Base-by-base conservation (phyloP, 2,888 invertebrate genomes). In the Mechanitis mazaeus region DNA sequence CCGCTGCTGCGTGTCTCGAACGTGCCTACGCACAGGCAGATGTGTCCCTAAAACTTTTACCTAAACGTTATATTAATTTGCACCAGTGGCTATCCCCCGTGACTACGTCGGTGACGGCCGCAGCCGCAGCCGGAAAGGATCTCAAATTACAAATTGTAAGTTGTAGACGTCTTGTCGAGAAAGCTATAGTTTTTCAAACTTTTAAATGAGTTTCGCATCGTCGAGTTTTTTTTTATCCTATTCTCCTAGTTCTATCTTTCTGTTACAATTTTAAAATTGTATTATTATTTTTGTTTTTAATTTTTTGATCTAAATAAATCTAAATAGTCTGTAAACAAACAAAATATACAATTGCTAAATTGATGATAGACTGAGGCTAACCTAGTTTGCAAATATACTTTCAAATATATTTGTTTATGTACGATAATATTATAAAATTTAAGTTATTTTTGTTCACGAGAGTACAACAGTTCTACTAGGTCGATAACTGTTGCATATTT, bases 61-160 rank as follows among this genome's bases (percentile, higher is more conserved):
- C 96, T 79, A 96, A 96, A 91, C 92, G 96, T 79, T 96, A 95
- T 88, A 95, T 96, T 84, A 96, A 95, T 91, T 92, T 96, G 83
- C 97, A 97, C 87, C 95, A 96, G 87, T 96, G 96, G 95, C 91
- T 96, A 80, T 95, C 96, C 79, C 96, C 96, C 71, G 92, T 94
- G 77, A 93, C 95, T 71, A 85, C 87, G 33, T 85, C 89, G 50
- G 83, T 87, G 65, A 85, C 89, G 56, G 84, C 88, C 56, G 89
- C 89, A 65, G 79, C 86, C 62, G 85, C 93, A 88, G 89, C 93
- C 85, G 91, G 88, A 66, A 95, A 95, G 92, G 95, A 95, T 91
- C 92, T 94, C 79, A 94, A 94, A 89, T 92, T 94, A 80, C 94
- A 94, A 93, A 93, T 94, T 87, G 94, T 94, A 93, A 88, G 88